phyloP scores from a whole-genome alignment of 2,797 vertebrate genomes.

The Acomys russatus region DNA sequence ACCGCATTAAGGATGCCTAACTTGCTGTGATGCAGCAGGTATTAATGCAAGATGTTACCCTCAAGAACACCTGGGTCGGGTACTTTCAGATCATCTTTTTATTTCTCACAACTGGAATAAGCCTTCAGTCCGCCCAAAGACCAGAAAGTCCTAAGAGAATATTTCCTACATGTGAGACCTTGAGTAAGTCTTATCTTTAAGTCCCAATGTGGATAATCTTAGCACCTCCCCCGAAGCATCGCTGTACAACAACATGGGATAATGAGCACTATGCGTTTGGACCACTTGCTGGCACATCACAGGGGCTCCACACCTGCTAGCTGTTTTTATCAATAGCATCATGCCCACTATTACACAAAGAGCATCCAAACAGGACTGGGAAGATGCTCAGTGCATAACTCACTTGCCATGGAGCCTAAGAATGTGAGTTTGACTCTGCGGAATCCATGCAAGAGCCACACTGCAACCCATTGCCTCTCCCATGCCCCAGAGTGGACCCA shows the following conservation, averaged over 20 bases:
- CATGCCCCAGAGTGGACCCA: accelerated
- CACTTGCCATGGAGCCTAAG: not conserved
- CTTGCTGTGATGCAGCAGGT: too few species aligned
- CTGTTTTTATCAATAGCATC: not conserved
- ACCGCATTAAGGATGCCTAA: not conserved
- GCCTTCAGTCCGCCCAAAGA: not conserved
- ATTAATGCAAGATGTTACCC: not conserved
- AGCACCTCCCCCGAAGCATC: not conserved
- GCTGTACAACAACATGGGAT: not conserved
- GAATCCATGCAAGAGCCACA: not conserved
- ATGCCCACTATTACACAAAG: not conserved
- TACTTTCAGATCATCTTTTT: too few species aligned
- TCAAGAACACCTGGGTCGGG: not conserved
- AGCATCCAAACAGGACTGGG: not conserved
- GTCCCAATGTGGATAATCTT: not conserved
- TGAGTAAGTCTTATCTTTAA: not conserved
- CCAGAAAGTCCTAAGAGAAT: not conserved
- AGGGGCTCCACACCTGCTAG: not conserved
- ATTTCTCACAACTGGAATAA: not conserved
- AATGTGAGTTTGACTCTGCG: not conserved
- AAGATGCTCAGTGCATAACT: not conserved
- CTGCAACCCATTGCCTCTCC: not conserved
- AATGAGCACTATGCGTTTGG: not conserved
- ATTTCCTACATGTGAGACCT: not conserved
- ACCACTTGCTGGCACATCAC: not conserved